Base-by-base conservation (phyloP, 1,140 invertebrate species). In the Zeugodacus cucurbitae region DNA sequence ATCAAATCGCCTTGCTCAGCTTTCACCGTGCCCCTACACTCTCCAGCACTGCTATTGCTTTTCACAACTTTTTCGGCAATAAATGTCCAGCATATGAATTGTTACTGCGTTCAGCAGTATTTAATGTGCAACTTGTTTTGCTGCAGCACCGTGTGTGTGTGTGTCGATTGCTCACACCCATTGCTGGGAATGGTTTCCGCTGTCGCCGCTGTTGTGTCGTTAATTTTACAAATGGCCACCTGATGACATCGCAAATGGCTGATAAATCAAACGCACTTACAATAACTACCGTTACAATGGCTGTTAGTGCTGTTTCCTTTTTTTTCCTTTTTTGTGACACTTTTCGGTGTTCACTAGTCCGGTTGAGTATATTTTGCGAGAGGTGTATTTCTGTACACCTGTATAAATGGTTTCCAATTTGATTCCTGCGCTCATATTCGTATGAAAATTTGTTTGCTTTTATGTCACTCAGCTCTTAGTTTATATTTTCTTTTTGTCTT, bases 171-270 rank as follows among this genome's bases (percentile, higher is more conserved):
- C 74, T 48, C 74, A 82, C 22, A 48, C 22, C n/a, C 7, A 32
- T 29, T 29, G 14, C 1, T 58, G 20, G 26, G 54, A 87, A 87
- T 64, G 6, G 86, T 14, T 59, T 87, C 54, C 86, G 57, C 20
- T n/a, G 64, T 37, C 22, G 59, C 67, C n/a, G 32, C 58, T 29
- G 11, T 67, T 62, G 87, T 59, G 87, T 67, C 59, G 58, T 87
- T 87, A 87, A 87, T 87, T 87, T 87, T 59, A 87, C 87, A 87
- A 87, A 87, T 87, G 87, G 87, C 59, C 87, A 87, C 87, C 87
- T 87, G 87, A 67, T 87, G 87, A 87, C 87, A 87, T 87, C 62
- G 87, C 87, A 70, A 87, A 87, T 87, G 87, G 87, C 59, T 41
- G 87, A 87, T 87, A 87, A 87, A 87, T 87, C 87, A 87, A 87